Evolutionary conservation across 92 coral and sea anemone genomes (phyloP).

Genomic region (Diadumene lineata): DNA sequence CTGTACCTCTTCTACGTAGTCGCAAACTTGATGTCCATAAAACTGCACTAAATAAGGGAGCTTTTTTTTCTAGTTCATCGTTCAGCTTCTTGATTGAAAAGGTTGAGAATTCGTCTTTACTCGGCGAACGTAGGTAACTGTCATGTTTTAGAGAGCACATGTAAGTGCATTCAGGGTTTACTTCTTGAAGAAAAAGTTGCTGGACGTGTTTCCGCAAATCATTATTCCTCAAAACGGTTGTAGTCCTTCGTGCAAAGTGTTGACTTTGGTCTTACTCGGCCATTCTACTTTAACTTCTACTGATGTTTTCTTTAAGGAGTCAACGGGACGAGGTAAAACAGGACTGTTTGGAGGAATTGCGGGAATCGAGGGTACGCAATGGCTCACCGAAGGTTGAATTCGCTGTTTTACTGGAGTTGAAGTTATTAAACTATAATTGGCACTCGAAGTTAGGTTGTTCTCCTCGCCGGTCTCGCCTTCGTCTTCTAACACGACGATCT

Average conservation of each 20-base stretch:
- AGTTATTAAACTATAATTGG: conserved; percentile 8
- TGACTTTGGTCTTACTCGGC: conserved; percentile 51
- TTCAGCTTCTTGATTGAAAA: too few species aligned
- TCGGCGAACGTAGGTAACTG: too few species aligned
- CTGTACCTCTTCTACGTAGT: too few species aligned
- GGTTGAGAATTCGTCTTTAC: too few species aligned
- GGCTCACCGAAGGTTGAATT: not conserved
- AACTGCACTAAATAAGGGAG: too few species aligned
- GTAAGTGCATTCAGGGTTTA: too few species aligned
- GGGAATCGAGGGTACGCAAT: not conserved
- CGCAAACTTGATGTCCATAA: too few species aligned
- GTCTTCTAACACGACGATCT: conserved; percentile 34
- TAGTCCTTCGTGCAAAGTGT: conserved; percentile 13
- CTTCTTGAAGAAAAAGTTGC: conserved; percentile 45
- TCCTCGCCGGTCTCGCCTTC: conserved; percentile 45
- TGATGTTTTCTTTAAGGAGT: conserved; percentile 24
- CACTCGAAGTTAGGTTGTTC: conserved; percentile 20
- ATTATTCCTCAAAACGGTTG: conserved; percentile 50
- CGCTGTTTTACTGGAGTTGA: not conserved
- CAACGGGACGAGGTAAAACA: not conserved
- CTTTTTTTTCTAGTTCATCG: too few species aligned
- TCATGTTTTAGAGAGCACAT: too few species aligned
- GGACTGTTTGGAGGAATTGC: too few species aligned
- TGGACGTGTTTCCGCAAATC: conserved; percentile 48
- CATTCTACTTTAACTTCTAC: conserved; percentile 57